phyloP scores from a whole-genome alignment of 2,113 vertebrate species.

The Alethe castanea region DNA sequence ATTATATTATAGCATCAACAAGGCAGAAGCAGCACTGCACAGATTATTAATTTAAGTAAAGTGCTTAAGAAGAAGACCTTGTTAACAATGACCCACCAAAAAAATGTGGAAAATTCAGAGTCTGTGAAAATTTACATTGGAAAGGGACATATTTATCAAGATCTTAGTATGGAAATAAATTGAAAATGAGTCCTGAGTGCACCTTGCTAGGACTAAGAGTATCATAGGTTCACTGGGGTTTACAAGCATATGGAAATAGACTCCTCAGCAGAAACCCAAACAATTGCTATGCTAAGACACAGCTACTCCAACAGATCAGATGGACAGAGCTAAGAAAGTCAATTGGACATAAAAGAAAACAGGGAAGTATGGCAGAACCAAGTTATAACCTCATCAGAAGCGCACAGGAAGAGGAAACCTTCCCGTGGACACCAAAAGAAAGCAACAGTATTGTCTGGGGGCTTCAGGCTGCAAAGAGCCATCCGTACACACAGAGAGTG shows the following conservation, averaged over 20 bases:
- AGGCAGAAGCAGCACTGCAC: neutral
- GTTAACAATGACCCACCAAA: neutral
- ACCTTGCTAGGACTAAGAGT: neutral
- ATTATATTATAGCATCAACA: neutral
- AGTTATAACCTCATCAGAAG: neutral
- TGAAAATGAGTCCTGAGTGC: neutral
- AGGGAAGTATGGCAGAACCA: neutral
- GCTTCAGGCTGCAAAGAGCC: neutral
- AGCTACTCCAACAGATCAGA: neutral
- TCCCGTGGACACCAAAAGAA: neutral
- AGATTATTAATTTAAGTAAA: neutral
- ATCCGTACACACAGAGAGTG: neutral
- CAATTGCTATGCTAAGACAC: neutral
- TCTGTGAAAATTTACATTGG: neutral
- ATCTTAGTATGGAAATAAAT: neutral
- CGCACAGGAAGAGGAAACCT: neutral
- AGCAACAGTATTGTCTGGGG: neutral
- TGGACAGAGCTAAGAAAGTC: neutral
- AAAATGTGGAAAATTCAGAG: neutral
- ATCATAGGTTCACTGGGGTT: neutral
- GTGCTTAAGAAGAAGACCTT: neutral
- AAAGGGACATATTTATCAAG: neutral
- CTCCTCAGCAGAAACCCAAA: neutral
- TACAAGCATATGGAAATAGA: neutral
- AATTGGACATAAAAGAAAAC: neutral